Conservation (phyloP, 2,888 invertebrate species). For the Crematogaster levior region DNA sequence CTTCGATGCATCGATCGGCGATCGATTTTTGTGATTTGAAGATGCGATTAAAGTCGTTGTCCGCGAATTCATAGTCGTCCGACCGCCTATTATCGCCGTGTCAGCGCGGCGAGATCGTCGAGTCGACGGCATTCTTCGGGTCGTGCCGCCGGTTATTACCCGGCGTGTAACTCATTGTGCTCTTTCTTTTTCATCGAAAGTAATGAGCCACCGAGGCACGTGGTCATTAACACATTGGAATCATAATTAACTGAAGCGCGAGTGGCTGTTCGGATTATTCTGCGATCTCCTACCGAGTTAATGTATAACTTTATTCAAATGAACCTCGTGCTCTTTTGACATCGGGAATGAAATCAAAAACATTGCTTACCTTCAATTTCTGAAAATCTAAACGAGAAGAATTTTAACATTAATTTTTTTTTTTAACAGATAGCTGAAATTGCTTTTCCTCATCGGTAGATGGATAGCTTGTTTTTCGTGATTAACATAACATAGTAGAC, state of each 20-base stretch:
- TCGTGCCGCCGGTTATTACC: conserved; percentile 55
- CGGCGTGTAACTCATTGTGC: conserved; percentile 48
- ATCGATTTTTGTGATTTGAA: conserved; percentile 24
- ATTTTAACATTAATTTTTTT: neutral
- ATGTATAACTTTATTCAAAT: conserved; percentile 52
- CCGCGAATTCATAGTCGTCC: conserved; percentile 28
- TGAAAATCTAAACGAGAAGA: neutral
- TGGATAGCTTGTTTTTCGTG: neutral
- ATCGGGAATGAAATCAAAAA: neutral
- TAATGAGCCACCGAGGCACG: conserved; percentile 48
- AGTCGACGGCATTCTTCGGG: conserved; percentile 55
- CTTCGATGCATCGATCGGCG: conserved; percentile 8
- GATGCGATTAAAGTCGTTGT: conserved; percentile 41
- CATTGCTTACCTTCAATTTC: neutral
- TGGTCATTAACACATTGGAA: conserved; percentile 53
- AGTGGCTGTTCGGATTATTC: conserved; percentile 33
- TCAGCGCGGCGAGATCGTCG: conserved; percentile 51
- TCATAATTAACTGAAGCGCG: conserved; percentile 48
- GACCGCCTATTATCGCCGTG: conserved; percentile 52
- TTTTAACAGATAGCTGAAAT: neutral
- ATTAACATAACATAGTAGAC: neutral
- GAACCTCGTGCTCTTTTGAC: conserved; percentile 5
- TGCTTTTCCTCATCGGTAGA: neutral
- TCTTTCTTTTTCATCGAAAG: conserved; percentile 52
- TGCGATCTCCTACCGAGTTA: conserved; percentile 55